phyloP scores from a whole-genome alignment of 2,797 vertebrate genomes.

The Kryptolebias ocellatus region DNA sequence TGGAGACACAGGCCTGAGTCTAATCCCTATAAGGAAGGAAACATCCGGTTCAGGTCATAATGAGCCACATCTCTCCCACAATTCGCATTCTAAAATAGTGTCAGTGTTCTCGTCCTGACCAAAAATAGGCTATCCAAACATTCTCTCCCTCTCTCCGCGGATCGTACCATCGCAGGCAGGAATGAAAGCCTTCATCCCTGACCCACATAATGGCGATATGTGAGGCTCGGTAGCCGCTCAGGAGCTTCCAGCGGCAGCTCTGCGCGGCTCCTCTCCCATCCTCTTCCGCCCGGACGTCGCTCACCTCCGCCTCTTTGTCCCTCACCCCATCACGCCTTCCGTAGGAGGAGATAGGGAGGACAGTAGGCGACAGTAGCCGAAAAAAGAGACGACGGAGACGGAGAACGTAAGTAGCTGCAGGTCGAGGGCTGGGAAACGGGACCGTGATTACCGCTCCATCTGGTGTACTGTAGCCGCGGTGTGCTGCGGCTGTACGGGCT shows the following conservation, averaged over 20 bases:
- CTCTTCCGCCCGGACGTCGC: conserved; percentile 33
- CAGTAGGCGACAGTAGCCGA: conserved; percentile 24
- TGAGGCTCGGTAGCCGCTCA: conserved; percentile 41
- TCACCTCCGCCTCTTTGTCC: conserved; percentile 3
- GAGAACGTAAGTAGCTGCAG: conserved; percentile 52
- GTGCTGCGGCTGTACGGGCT: neutral
- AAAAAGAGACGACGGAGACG: conserved; percentile 26
- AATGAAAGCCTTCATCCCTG: conserved; percentile 77
- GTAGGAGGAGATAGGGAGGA: conserved; percentile 23
- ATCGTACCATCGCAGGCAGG: conserved; percentile 57
- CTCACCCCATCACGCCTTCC: conserved; percentile 33
- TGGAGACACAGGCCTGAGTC: neutral
- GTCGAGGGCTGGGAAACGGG: neutral
- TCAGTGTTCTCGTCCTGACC: conserved; percentile 35
- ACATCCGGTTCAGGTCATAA: neutral
- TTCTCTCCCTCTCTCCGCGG: conserved; percentile 45
- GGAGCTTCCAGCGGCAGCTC: conserved; percentile 22
- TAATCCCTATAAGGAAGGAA: neutral
- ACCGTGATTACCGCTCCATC: neutral
- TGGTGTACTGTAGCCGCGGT: neutral
- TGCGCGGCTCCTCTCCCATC: conserved; percentile 27
- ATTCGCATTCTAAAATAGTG: conserved; percentile 22
- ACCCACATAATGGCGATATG: conserved; percentile 75
- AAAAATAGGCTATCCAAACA: conserved; percentile 61
- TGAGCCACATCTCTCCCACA: neutral